Percentiles rank a stretch among this genome's conserved stretches.
Evolutionary conservation across 1,140 invertebrate species (phyloP).

Genomic region (Nymphalis io): DNA sequence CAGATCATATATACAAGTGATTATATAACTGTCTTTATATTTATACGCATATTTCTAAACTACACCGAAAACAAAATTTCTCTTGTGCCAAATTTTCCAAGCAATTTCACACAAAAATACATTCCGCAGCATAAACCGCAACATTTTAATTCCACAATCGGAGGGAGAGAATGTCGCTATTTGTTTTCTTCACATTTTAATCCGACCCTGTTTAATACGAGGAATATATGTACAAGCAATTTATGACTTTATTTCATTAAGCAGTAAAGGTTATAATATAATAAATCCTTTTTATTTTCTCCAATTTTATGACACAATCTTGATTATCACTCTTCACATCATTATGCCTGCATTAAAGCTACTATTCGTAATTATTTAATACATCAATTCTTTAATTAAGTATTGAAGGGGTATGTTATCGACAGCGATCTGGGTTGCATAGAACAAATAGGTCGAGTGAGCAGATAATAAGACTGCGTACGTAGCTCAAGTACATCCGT

Average conservation of each 20-base stretch:
- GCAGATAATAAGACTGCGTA: neutral
- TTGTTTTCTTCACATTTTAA: conserved; percentile 24
- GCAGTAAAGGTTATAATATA: neutral
- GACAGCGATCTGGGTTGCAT: conserved; percentile 6
- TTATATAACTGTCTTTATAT: neutral
- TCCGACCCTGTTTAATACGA: conserved; percentile 2
- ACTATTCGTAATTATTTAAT: neutral
- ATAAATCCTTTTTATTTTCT: neutral
- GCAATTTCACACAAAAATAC: conserved; percentile 29
- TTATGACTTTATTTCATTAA: conserved; percentile 1
- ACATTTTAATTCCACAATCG: conserved; percentile 31
- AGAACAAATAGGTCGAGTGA: neutral
- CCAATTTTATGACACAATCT: no score
- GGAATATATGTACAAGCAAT: neutral
- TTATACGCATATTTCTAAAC: conserved; percentile 1
- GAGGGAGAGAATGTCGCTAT: conserved; percentile 19
- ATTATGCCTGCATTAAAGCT: neutral
- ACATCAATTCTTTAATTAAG: neutral
- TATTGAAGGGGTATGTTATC: neutral
- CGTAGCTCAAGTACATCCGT: neutral
- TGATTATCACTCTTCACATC: no score
- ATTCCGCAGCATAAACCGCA: conserved; percentile 24
- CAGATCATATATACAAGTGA: neutral
- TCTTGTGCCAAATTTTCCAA: conserved; percentile 14
- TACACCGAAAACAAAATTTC: conserved; percentile 12